Conservation (phyloP, 2,888 invertebrate genomes). For the Anorthoa munda region DNA sequence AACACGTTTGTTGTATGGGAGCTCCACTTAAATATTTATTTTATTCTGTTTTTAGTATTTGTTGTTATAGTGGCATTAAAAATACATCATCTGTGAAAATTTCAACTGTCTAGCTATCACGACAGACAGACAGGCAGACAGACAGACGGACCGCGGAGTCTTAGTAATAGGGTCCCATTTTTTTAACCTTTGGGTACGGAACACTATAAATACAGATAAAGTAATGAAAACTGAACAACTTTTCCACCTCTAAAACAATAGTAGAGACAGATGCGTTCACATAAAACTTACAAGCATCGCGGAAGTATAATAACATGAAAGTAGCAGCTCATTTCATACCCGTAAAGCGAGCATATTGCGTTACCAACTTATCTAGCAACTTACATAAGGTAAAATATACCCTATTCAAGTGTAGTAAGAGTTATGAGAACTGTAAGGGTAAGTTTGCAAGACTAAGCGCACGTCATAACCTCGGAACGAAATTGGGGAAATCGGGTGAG, state of each 20-base stretch:
- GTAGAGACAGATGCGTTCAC: constrained; percentile 12
- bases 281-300: constrained; percentile 33
- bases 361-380: constrained; percentile 5
- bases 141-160: too few relatives aligned
- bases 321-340: constrained; percentile 62
- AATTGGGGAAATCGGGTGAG: constrained; percentile 80
- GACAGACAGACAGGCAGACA: too few relatives aligned
- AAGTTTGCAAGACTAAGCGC: constrained; percentile 66
- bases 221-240: background rate
- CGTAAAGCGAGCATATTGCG: constrained; percentile 66
- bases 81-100: too few relatives aligned
- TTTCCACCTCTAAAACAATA: background rate
- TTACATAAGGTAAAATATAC: constrained; percentile 12
- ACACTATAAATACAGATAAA: too few relatives aligned
- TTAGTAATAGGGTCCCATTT: too few relatives aligned
- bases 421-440: constrained; percentile 24
- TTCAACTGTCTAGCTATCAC: too few relatives aligned
- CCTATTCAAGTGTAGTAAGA: constrained; percentile 18
- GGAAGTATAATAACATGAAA: constrained; percentile 45
- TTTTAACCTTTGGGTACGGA: too few relatives aligned
- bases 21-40: too few relatives aligned
- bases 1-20: too few relatives aligned
- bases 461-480: constrained; percentile 77
- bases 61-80: too few relatives aligned
- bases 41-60: too few relatives aligned